A percentile compares a stretch with the other conserved stretches of the same genome.
phyloP scores from a whole-genome alignment of 2,888 invertebrate species.

The Mechanitis messenoides region DNA sequence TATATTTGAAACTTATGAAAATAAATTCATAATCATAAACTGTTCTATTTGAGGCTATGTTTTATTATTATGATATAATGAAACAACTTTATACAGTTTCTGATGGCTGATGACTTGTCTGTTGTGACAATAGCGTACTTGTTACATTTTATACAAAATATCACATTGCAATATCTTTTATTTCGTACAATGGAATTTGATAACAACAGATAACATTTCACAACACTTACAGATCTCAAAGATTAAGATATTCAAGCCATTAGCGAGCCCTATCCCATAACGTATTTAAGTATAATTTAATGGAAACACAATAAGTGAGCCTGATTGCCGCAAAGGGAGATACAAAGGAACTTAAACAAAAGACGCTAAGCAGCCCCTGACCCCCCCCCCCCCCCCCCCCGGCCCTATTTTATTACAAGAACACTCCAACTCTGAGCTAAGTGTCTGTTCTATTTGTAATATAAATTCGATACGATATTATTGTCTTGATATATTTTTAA shows the following conservation, averaged over 20 bases:
- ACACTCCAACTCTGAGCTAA: conserved; percentile 1
- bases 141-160: too few relatives aligned
- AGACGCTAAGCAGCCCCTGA: background rate
- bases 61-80: too few relatives aligned
- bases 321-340: conserved; percentile 15
- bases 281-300: conserved; percentile 8
- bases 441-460: conserved; percentile 4
- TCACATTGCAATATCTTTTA: too few relatives aligned
- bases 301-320: conserved; percentile 14
- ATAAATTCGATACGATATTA: background rate
- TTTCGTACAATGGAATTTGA: too few relatives aligned
- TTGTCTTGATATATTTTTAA: conserved; percentile 1
- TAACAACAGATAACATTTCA: background rate
- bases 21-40: too few relatives aligned
- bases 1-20: too few relatives aligned
- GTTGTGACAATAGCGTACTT: too few relatives aligned
- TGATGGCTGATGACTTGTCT: too few relatives aligned
- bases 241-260: background rate
- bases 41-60: too few relatives aligned
- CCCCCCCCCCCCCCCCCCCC: background rate
- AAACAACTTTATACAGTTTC: too few relatives aligned
- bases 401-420: conserved; percentile 6
- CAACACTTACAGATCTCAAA: background rate
- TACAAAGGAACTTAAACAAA: conserved; percentile 12
- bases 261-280: background rate